Conservation (phyloP, 2,888 invertebrate species). For the Panzeria rudis region DNA sequence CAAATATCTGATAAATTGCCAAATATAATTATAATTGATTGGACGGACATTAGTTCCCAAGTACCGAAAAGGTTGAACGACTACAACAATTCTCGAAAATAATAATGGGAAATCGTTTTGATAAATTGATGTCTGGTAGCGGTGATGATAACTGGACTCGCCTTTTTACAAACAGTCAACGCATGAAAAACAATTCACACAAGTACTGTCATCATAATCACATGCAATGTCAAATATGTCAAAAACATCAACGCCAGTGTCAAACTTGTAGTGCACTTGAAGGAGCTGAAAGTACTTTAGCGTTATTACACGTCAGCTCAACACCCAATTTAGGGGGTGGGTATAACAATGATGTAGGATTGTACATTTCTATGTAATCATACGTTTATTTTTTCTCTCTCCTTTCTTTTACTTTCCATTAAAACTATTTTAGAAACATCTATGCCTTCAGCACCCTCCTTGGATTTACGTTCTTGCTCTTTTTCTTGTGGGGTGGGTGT, state of each 20-base stretch:
- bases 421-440: slow-evolving; percentile 70
- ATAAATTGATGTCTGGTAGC: slow-evolving; percentile 73
- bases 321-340: slow-evolving; percentile 82
- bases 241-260: slow-evolving; percentile 65
- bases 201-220: slow-evolving; percentile 65
- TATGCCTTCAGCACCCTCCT: slow-evolving; percentile 74
- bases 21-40: slow-evolving; percentile 57
- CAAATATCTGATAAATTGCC: slow-evolving; percentile 59
- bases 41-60: slow-evolving; percentile 46
- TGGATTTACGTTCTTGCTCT: slow-evolving; percentile 82
- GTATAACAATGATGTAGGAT: slow-evolving; percentile 71
- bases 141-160: slow-evolving; percentile 69
- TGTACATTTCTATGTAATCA: slow-evolving; percentile 14
- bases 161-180: not conserved
- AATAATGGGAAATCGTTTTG: slow-evolving; percentile 81
- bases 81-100: slow-evolving; percentile 30
- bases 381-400: slow-evolving; percentile 45
- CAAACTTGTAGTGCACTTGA: slow-evolving; percentile 50
- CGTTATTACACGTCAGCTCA: slow-evolving; percentile 79
- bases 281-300: slow-evolving; percentile 49
- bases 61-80: slow-evolving; percentile 19
- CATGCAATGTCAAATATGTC: slow-evolving; percentile 62
- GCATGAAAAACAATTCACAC: slow-evolving; percentile 59
- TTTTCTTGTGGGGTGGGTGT: slow-evolving; percentile 82
- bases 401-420: slow-evolving; percentile 61